Conservation (phyloP, 2,888 invertebrate genomes). For the Callyntrura guangdongensis region DNA sequence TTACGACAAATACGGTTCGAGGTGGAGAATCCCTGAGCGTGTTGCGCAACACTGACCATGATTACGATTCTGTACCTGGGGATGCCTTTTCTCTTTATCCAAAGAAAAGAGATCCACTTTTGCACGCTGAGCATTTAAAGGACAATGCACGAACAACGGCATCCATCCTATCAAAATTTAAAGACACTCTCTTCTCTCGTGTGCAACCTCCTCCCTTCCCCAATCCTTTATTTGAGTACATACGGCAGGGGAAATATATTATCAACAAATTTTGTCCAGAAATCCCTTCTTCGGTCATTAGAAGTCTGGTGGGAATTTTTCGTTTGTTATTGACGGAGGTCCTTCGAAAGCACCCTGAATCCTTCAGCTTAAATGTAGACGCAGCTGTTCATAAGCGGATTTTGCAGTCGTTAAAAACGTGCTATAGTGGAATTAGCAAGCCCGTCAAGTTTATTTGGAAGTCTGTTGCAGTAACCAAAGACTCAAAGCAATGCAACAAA, state of each 20-base stretch:
- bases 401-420: constrained; percentile 49
- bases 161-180: constrained; percentile 64
- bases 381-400: constrained; percentile 62
- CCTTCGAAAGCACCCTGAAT: constrained; percentile 64
- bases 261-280: constrained; percentile 70
- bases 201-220: constrained; percentile 50
- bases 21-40: background rate
- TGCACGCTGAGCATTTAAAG: constrained; percentile 46
- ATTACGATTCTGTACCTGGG: constrained; percentile 28
- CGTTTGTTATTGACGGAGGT: constrained; percentile 68
- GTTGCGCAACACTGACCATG: constrained; percentile 19
- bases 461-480: background rate
- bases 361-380: constrained; percentile 64
- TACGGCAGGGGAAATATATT: constrained; percentile 65
- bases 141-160: constrained; percentile 70
- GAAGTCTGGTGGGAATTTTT: constrained; percentile 67
- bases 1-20: background rate
- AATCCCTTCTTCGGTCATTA: constrained; percentile 10
- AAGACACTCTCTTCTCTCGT: constrained; percentile 61
- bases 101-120: constrained; percentile 25
- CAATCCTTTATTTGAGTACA: constrained; percentile 69
- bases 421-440: background rate
- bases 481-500: background rate
- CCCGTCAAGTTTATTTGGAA: constrained; percentile 42
- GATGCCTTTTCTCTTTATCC: constrained; percentile 35